Evolutionary conservation across 1,140 invertebrate genomes (phyloP), one percentile per base, ranked within the genome.

Genomic region (Megalopta genalis): DNA sequence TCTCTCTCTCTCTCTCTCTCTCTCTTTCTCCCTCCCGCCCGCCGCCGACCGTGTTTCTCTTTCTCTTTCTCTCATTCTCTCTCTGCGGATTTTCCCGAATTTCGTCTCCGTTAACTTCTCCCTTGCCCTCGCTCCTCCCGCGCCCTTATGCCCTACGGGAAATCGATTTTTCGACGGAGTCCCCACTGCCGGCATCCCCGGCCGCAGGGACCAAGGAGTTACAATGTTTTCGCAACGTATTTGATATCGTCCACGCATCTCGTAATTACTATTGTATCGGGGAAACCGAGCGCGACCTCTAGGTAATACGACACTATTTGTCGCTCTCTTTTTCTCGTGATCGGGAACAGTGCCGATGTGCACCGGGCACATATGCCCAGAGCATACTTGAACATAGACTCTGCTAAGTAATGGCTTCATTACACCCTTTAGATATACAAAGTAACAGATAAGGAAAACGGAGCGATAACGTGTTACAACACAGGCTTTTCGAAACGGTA

Each of bases 81-180:
- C 72, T 77, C 70, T 87, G 74, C 82, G 76, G 78, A 77, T 87
- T 88, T 86, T 86, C 78, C 88, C 86, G 64, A 86, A 82, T 84
- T 86, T 86, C 82, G 82, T 88, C 77, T 88, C 82, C 80, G 79
- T 86, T 46, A 57, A 77, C 81, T 71, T 81, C 71, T 83, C 81
- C 65, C 73, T 67, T 81, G 62, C 62, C 73, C 81, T 69, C 71
- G 39, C 75, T 62, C 54, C 84, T 74, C 66, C 80, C 82, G 65
- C 81, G 83, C 88, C 86, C 90, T 90, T 88, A 82, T 88, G 88
- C 88, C 88, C 90, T 90, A 90, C 89, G 90, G 88, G 86, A 90
- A 91, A 91, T 91, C 90, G 90, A 91, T 91, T 91, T 91, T 91
- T 90, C 90, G 86, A 85, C 83, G 82, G 85, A 87, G 88, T 86